Evolutionary conservation across 64 coral and sea anemone species (phyloP), one percentile per base, ranked within the genome.

Genomic region (Anthopleura sola): DNA sequence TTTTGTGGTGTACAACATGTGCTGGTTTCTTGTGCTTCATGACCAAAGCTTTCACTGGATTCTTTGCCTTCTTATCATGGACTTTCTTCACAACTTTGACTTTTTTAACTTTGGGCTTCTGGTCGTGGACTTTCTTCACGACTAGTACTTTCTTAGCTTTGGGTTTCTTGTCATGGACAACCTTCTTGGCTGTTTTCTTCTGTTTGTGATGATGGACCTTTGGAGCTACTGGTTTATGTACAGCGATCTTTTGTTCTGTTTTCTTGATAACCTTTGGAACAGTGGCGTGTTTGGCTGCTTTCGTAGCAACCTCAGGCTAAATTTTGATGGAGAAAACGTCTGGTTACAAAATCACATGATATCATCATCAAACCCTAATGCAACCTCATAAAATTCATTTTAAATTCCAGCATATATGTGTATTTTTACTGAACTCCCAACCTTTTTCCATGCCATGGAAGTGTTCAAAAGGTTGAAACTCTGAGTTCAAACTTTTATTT

Each of bases 151-250:
- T 34, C 14, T 71, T 71, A 32, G 23, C 31, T 32, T 2, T 28
- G 0, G 36, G 38, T 37, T 79, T 79, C 7, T 79, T 6, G 20
- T 79, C 37, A 17, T 71, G 66, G 13, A 71, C 66, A 71, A 71
- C 66, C 15, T 71, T 71, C 29, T 71, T 71, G 8, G 66, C 66
- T 1, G 29, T 71, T 34, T 71, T 71, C 0, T n/a, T 71, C 66
- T 79, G 15, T 20, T 79, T 48, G 19, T 79, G 76, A 47, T 79
- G 66, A 33, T 71, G 66, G 29, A 71, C 66, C 15, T 71, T 71
- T n/a, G 66, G 29, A 31, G 29, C 66, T 71, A 28, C 66, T 36
- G 66, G 29, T 15, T 32, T 71, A 12, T 71, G 66, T 10, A 71
- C 66, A 34, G 29, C 66, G 66, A 20, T 2, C 24, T 79, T 79